Evolutionary conservation across 2,113 vertebrate genomes (phyloP).

Genomic region (Tachycineta bicolor): DNA sequence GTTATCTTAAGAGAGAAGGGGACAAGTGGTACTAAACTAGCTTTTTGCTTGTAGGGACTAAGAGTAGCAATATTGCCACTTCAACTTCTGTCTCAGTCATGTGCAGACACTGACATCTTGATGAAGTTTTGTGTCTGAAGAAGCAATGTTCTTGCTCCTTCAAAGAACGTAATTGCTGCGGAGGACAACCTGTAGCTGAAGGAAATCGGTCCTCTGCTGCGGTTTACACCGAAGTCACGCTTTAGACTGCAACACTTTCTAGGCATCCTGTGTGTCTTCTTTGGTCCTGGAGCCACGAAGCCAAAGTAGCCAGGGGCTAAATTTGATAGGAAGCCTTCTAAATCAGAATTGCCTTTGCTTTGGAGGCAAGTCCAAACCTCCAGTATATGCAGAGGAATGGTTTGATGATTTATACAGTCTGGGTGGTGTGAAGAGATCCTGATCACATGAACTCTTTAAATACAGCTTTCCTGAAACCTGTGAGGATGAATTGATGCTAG

Average conservation of each 20-base stretch:
- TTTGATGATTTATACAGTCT: background rate
- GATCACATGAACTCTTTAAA: background rate
- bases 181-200: background rate
- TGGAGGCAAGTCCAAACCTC: background rate
- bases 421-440: background rate
- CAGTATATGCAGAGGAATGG: accelerated
- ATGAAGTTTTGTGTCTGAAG: background rate
- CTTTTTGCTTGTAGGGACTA: background rate
- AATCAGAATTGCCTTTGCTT: background rate
- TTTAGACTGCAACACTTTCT: background rate
- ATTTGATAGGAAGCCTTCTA: background rate
- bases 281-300: background rate
- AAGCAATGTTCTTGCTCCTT: background rate
- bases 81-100: background rate
- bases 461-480: background rate
- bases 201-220: background rate
- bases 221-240: background rate
- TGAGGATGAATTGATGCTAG: background rate
- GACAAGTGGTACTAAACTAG: background rate
- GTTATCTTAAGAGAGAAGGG: background rate
- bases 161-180: background rate
- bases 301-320: background rate
- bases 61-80: background rate
- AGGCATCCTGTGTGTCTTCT: background rate
- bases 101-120: background rate